Evolutionary conservation across 1,140 invertebrate species (phyloP).

Genomic region (Brachionus paranguensis): DNA sequence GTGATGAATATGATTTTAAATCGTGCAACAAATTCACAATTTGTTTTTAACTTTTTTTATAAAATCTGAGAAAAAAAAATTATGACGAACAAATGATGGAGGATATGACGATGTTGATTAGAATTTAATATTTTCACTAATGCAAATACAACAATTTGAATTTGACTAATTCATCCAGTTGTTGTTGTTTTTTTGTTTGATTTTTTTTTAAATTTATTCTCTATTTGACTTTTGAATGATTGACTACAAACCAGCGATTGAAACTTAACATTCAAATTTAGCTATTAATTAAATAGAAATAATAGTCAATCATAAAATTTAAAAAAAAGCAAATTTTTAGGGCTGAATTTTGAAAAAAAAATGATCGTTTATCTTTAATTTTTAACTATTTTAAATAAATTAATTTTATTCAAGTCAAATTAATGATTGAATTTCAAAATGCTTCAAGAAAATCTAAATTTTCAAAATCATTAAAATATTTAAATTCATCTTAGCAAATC

Average conservation of each 20-base stretch:
- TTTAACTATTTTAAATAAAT: no score
- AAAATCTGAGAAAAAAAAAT: not conserved
- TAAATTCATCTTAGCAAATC: no score
- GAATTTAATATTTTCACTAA: not conserved
- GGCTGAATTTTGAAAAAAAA: no score
- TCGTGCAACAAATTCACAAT: not conserved
- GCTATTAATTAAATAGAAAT: not conserved
- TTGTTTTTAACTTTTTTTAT: not conserved
- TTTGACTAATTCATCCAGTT: not conserved
- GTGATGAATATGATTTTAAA: not conserved
- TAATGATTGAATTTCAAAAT: no score
- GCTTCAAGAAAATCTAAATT: no score
- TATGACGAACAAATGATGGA: not conserved
- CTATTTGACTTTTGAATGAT: not conserved
- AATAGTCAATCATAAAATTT: not conserved
- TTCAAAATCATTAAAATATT: no score
- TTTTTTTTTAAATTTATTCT: not conserved
- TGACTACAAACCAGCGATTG: not conserved
- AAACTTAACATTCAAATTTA: not conserved
- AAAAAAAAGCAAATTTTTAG: not conserved
- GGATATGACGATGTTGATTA: not conserved
- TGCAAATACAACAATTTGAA: not conserved
- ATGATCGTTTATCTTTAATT: no score
- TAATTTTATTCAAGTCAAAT: no score
- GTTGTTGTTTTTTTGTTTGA: not conserved